phyloP scores from a whole-genome alignment of 2,113 vertebrate species.

The Oncorhynchus masou region DNA sequence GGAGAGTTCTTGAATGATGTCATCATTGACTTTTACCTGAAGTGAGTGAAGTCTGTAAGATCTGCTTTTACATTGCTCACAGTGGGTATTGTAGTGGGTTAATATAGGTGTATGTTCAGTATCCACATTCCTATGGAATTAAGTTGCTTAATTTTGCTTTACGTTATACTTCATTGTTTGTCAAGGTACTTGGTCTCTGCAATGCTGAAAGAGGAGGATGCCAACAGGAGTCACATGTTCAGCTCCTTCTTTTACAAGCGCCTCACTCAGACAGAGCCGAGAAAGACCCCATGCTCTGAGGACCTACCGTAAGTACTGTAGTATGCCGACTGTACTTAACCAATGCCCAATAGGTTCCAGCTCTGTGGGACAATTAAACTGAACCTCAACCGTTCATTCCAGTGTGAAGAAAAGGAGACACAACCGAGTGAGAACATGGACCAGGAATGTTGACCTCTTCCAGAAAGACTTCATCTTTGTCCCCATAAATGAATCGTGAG shows the following conservation, averaged over 20 bases:
- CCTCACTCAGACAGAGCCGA: slow-evolving; percentile 84
- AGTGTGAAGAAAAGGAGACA: slow-evolving; percentile 82
- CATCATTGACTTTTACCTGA: slow-evolving; percentile 93
- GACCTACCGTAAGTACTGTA: slow-evolving; percentile 80
- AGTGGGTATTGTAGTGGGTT: background rate
- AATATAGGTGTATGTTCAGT: background rate
- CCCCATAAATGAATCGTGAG: slow-evolving; percentile 98
- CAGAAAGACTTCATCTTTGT: slow-evolving; percentile 99
- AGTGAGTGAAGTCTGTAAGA: slow-evolving; percentile 73
- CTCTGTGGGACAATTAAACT: too few species aligned
- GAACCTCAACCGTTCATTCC: background rate
- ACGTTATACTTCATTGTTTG: slow-evolving; percentile 6
- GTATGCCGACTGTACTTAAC: slow-evolving; percentile 50
- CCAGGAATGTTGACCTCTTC: slow-evolving; percentile 95
- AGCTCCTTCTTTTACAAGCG: slow-evolving; percentile 90
- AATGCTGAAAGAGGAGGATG: slow-evolving; percentile 81
- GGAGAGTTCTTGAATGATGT: slow-evolving; percentile 90
- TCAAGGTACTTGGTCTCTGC: slow-evolving; percentile 84
- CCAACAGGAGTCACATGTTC: slow-evolving; percentile 84
- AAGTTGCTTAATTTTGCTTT: background rate
- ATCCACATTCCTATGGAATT: background rate
- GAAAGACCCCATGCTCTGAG: slow-evolving; percentile 71
- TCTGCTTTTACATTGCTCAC: background rate
- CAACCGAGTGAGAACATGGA: slow-evolving; percentile 96
- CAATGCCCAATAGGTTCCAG: too few species aligned